A percentile compares a stretch with the other conserved stretches of the same genome.
Evolutionary conservation across 2,888 invertebrate species (phyloP).

Genomic region (Calameuta pallipes): DNA sequence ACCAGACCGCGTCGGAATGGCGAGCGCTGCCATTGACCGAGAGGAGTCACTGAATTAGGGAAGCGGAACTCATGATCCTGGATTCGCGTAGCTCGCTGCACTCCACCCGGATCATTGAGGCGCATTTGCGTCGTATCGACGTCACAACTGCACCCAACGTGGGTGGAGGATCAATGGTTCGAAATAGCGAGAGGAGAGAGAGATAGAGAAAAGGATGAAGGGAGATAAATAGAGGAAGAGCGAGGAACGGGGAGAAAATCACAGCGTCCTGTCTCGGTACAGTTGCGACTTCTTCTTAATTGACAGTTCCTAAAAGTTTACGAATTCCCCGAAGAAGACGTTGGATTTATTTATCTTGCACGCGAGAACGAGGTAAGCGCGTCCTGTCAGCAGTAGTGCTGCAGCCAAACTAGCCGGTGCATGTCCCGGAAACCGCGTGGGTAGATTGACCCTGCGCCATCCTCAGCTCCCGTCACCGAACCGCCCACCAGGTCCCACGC

Average conservation of each 20-base stretch:
- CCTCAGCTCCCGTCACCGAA: slow-evolving; percentile 15
- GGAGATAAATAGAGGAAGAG: not conserved
- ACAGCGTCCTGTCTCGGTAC: not conserved
- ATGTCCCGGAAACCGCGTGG: slow-evolving; percentile 53
- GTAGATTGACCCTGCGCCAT: slow-evolving; percentile 45
- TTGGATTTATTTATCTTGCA: not conserved
- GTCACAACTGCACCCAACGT: not conserved
- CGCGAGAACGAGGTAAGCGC: slow-evolving; percentile 18
- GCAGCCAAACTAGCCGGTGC: slow-evolving; percentile 46
- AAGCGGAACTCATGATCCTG: not conserved
- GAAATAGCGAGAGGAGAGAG: not conserved
- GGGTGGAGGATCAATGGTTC: not conserved
- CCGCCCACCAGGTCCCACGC: slow-evolving; percentile 13
- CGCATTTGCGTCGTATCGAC: not conserved
- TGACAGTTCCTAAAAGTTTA: not conserved
- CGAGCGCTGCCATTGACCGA: not conserved
- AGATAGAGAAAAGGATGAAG: not conserved
- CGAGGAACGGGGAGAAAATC: not conserved
- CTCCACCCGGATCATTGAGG: not conserved
- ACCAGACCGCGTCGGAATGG: not conserved
- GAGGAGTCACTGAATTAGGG: not conserved
- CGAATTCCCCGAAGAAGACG: not conserved
- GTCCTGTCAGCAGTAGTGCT: slow-evolving; percentile 41
- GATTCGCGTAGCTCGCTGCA: not conserved
- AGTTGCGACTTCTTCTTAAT: not conserved